These are phyloP conservation scores for Otocyon megalotis DNA, from an alignment of 2,113 vertebrate genomes.

Conservation along the genomic window DNA sequence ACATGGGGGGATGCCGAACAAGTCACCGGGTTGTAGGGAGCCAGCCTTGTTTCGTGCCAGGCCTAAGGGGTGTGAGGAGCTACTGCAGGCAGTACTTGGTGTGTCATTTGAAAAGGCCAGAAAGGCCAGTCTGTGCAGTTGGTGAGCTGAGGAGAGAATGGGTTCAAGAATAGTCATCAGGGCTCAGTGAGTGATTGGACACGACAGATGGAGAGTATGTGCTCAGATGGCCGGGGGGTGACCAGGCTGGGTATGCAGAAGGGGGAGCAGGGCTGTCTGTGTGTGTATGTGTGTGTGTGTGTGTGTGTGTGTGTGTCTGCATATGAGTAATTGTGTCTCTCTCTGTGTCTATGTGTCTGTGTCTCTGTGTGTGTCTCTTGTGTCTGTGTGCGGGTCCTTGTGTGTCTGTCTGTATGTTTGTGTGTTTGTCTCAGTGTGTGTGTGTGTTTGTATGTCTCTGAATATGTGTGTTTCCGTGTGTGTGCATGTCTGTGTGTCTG, in stretches of 20 bases:
- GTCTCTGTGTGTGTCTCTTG: too few relatives aligned
- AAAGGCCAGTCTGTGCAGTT: too few relatives aligned
- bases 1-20: too few relatives aligned
- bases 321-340: too few relatives aligned
- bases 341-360: too few relatives aligned
- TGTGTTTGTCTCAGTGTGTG: too few relatives aligned
- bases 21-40: background rate
- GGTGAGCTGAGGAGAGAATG: background rate
- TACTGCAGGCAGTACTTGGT: background rate
- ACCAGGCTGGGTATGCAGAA: background rate
- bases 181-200: background rate
- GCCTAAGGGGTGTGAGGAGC: background rate
- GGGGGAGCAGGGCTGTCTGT: background rate
- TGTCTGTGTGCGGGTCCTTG: too few relatives aligned
- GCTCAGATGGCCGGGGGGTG: background rate
- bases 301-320: background rate
- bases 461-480: background rate
- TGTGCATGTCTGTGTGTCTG: background rate
- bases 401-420: too few relatives aligned
- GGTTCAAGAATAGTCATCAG: background rate
- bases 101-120: background rate
- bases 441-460: background rate
- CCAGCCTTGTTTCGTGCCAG: background rate
- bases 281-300: rapidly evolving
- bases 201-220: background rate